A percentile compares a stretch with the other conserved stretches of the same genome.
Conservation (phyloP, 2,113 vertebrate species). For the Callipepla californica region DNA sequence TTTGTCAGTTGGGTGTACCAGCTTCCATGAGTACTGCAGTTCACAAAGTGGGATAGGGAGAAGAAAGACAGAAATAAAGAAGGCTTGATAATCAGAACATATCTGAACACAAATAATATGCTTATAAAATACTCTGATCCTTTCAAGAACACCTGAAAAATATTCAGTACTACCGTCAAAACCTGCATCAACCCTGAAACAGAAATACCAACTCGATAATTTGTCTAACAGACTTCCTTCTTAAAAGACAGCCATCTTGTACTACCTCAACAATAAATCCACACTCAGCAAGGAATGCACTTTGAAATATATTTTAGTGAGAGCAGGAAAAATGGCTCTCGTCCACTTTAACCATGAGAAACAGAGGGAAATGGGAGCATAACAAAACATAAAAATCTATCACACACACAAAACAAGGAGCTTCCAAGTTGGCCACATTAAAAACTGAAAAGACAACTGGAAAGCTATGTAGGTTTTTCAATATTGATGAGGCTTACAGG, state of each 20-base stretch:
- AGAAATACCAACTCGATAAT: not conserved
- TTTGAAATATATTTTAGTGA: not conserved
- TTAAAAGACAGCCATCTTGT: not conserved
- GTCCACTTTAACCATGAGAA: not conserved
- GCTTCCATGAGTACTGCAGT: conserved; percentile 88
- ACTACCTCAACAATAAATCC: not conserved
- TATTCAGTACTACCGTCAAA: not conserved
- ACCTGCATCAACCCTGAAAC: not conserved
- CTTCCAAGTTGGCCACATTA: not conserved
- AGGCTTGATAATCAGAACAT: not conserved
- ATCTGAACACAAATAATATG: not conserved
- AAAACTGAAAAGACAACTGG: not conserved
- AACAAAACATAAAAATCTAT: not conserved
- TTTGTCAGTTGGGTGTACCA: conserved; percentile 91
- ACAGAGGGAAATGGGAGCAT: not conserved
- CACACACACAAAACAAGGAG: not conserved
- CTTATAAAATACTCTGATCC: not conserved
- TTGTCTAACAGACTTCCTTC: not conserved
- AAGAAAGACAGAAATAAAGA: not conserved
- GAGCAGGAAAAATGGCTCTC: not conserved
- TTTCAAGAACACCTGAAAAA: not conserved
- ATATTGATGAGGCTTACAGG: not conserved
- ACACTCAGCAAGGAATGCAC: not conserved
- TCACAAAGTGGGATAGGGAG: not conserved
- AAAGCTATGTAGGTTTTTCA: not conserved